Percentiles rank a stretch among this genome's conserved stretches.
phyloP scores from a whole-genome alignment of 2,888 invertebrate species.

The Actias luna region DNA sequence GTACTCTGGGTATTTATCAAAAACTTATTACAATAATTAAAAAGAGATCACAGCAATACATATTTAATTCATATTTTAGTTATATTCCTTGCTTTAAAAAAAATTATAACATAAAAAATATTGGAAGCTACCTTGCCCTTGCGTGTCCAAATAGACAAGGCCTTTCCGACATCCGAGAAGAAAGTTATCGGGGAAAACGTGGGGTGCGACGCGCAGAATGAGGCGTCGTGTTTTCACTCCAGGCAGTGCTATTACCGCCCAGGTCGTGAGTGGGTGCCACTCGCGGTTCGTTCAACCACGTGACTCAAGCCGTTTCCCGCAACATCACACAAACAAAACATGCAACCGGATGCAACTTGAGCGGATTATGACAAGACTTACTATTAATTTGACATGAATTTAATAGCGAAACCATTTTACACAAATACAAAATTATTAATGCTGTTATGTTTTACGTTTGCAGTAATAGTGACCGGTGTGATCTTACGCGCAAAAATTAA shows the following conservation, averaged over 20 bases:
- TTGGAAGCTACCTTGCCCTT: conserved; percentile 11
- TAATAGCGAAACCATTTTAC: conserved; percentile 63
- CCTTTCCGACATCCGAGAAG: conserved; percentile 65
- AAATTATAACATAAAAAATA: not conserved
- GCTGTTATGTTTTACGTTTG: conserved; percentile 61
- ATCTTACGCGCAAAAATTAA: conserved; percentile 56
- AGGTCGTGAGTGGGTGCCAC: conserved; percentile 78
- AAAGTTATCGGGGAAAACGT: conserved; percentile 78
- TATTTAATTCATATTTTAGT: no score
- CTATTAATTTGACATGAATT: conserved; percentile 62
- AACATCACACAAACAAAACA: conserved; percentile 45
- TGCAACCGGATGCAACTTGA: conserved; percentile 49
- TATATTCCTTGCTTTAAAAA: no score
- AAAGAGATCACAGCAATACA: not conserved
- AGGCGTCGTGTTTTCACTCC: conserved; percentile 62
- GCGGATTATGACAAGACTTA: conserved; percentile 14
- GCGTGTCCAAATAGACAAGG: conserved; percentile 55
- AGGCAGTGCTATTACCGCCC: conserved; percentile 72
- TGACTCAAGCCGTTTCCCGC: conserved; percentile 62
- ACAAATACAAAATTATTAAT: conserved; percentile 68
- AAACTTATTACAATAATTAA: not conserved
- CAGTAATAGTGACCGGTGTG: conserved; percentile 59
- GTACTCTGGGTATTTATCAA: not conserved
- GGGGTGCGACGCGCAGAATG: conserved; percentile 69
- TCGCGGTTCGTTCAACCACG: conserved; percentile 55